phyloP scores from a whole-genome alignment of 2,888 invertebrate genomes.

The Chrysolina haemoptera region DNA sequence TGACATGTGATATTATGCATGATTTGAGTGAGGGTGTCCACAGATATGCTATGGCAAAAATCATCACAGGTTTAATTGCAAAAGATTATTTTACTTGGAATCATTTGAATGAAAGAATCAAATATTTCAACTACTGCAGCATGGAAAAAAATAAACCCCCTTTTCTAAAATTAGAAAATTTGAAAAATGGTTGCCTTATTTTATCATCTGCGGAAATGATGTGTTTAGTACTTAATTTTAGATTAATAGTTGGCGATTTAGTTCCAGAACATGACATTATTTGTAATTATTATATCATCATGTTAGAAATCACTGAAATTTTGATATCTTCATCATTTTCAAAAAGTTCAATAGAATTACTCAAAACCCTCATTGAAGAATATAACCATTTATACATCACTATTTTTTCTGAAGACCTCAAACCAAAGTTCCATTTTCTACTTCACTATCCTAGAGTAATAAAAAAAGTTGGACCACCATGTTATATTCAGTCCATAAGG shows the following conservation, averaged over 20 bases:
- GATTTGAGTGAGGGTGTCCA: conserved; percentile 45
- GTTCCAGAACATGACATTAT: conserved; percentile 29
- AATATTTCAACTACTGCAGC: conserved; percentile 36
- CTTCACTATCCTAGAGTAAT: conserved; percentile 46
- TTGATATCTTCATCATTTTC: conserved; percentile 7
- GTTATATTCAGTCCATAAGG: conserved; percentile 33
- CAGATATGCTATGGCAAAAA: conserved; percentile 42
- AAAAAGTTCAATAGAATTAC: conserved; percentile 25
- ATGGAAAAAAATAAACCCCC: conserved; percentile 44
- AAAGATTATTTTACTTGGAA: conserved; percentile 32
- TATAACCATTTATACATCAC: conserved; percentile 33
- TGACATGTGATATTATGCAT: conserved; percentile 45
- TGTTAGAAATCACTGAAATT: conserved; percentile 31
- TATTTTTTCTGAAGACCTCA: conserved; percentile 30
- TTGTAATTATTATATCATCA: conserved; percentile 37
- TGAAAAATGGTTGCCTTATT: conserved; percentile 38
- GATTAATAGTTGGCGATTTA: conserved; percentile 41
- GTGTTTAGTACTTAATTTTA: conserved; percentile 36
- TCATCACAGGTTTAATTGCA: conserved; percentile 35
- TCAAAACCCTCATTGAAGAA: conserved; percentile 37
- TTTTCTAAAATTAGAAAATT: conserved; percentile 35
- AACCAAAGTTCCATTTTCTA: conserved; percentile 48
- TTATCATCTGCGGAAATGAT: conserved; percentile 45
- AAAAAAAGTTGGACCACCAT: conserved; percentile 38
- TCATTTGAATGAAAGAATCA: conserved; percentile 39